Evolutionary conservation across 2,113 vertebrate species (phyloP).

Genomic region (Petaurus breviceps): DNA sequence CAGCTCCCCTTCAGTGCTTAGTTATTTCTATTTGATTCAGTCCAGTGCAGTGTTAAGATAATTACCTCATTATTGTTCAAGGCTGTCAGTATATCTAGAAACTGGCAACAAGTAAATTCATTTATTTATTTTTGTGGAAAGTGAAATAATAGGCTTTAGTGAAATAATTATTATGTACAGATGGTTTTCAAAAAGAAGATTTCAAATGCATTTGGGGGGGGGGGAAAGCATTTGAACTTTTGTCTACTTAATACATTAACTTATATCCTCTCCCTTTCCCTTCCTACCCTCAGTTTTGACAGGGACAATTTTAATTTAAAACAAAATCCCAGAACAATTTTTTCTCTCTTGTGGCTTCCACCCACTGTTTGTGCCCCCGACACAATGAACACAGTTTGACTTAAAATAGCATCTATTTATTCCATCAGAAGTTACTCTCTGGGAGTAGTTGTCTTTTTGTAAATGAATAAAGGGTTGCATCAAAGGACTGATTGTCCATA

Average conservation of each 20-base stretch:
- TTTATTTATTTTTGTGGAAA: not conserved
- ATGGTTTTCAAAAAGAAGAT: conserved; percentile 13
- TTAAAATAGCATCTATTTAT: not conserved
- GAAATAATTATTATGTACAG: conserved; percentile 16
- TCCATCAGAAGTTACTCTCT: not conserved
- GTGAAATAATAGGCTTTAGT: not conserved
- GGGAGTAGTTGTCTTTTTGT: not conserved
- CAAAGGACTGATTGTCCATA: not conserved
- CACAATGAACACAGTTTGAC: not conserved
- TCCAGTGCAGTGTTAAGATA: not conserved
- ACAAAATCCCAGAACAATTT: not conserved
- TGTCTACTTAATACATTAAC: not conserved
- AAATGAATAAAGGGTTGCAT: not conserved
- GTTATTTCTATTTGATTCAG: conserved; percentile 10
- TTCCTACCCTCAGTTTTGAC: not conserved
- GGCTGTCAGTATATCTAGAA: not conserved
- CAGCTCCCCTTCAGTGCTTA: not conserved
- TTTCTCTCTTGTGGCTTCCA: not conserved
- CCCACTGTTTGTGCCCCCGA: not conserved
- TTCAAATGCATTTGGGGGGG: conserved; percentile 13
- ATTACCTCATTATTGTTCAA: not conserved
- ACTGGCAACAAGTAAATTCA: not conserved
- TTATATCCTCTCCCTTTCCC: not conserved
- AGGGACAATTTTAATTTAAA: not conserved
- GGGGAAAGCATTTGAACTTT: not conserved